Evolutionary conservation across 1,140 invertebrate genomes (phyloP).

Genomic region (Saccostrea echinata): DNA sequence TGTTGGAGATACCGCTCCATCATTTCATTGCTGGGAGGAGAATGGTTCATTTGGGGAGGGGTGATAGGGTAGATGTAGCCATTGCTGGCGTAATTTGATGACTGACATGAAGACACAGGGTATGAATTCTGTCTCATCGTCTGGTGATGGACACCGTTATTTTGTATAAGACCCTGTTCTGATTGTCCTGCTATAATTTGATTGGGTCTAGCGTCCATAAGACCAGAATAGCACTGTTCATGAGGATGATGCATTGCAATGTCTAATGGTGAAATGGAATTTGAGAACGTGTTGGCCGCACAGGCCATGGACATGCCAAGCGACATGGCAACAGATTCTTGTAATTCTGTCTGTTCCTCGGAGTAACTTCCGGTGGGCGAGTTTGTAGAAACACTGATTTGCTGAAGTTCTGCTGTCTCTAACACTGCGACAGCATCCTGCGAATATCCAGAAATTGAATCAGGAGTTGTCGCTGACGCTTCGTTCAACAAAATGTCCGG

Average conservation of each 20-base stretch:
- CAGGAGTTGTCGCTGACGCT: background rate
- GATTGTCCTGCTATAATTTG: conserved; percentile 32
- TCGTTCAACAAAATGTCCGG: conserved; percentile 11
- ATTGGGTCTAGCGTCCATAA: background rate
- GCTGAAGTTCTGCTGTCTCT: background rate
- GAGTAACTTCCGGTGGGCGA: conserved; percentile 14
- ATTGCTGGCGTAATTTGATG: conserved; percentile 18
- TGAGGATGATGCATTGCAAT: conserved; percentile 25
- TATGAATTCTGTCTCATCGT: conserved; percentile 54
- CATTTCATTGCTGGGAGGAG: conserved; percentile 47
- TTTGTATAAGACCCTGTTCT: background rate
- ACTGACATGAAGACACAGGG: conserved; percentile 34
- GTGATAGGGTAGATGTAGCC: conserved; percentile 50
- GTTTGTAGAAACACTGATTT: background rate
- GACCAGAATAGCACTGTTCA: conserved; percentile 5
- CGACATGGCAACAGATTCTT: conserved; percentile 11
- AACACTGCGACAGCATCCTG: background rate
- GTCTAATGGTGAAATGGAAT: background rate
- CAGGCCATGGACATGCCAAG: conserved; percentile 17
- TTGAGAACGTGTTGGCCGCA: background rate
- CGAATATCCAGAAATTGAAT: background rate
- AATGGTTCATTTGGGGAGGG: conserved; percentile 33
- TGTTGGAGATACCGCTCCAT: conserved; percentile 71
- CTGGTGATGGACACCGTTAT: conserved; percentile 23
- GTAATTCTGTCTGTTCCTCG: background rate